Conservation (phyloP, 53 echinoderm and acorn worm genomes). For the Echinarachnius parma region DNA sequence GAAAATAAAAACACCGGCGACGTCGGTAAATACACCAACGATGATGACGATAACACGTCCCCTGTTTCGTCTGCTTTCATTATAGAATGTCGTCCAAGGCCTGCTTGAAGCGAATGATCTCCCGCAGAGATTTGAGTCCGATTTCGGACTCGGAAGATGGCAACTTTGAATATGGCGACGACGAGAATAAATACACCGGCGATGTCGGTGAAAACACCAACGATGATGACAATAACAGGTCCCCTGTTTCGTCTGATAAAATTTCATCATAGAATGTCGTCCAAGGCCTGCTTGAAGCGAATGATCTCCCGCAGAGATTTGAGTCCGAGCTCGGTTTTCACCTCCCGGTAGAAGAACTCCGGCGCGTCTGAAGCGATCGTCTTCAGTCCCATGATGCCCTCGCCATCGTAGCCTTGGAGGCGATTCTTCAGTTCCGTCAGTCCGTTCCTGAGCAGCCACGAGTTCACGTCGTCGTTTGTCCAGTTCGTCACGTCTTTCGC, state of each 20-base stretch:
- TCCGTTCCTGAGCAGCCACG: constrained; percentile 55
- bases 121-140: too few relatives aligned
- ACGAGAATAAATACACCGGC: too few relatives aligned
- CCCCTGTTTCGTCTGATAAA: too few relatives aligned
- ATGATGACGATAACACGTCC: too few relatives aligned
- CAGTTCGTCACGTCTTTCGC: constrained; percentile 30
- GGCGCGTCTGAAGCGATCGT: constrained; percentile 60
- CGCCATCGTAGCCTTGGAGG: constrained; percentile 65
- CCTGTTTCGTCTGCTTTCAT: too few relatives aligned
- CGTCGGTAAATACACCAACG: too few relatives aligned
- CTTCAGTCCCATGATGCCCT: constrained; percentile 58
- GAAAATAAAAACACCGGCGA: too few relatives aligned
- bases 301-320: constrained; percentile 65
- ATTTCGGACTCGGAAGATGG: too few relatives aligned
- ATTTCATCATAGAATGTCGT: constrained; percentile 52
- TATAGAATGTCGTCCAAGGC: constrained; percentile 51
- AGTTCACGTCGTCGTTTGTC: constrained; percentile 57
- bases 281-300: constrained; percentile 64
- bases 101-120: too few relatives aligned
- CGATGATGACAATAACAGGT: too few relatives aligned
- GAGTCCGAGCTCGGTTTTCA: constrained; percentile 59
- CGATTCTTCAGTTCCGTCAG: constrained; percentile 55
- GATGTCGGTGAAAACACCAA: too few relatives aligned
- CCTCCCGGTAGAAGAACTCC: constrained; percentile 69
- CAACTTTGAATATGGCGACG: too few relatives aligned